phyloP scores from a whole-genome alignment of 1,140 invertebrate species.

The Venturia canescens region DNA sequence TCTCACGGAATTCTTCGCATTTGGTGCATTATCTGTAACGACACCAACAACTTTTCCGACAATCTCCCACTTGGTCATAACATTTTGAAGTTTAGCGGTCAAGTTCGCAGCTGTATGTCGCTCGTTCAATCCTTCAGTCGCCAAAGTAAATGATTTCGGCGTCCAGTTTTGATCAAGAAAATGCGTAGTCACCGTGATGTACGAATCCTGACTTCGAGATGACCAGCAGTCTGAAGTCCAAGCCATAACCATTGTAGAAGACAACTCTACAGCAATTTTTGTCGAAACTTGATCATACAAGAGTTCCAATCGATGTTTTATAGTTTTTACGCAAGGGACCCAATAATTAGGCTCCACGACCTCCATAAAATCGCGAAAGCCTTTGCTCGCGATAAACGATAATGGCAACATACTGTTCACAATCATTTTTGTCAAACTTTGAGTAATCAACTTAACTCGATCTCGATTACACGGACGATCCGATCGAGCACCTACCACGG shows the following conservation, averaged over 20 bases:
- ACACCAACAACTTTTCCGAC: constrained; percentile 24
- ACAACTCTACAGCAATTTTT: constrained; percentile 13
- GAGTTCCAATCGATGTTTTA: constrained; percentile 25
- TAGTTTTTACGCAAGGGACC: constrained; percentile 31
- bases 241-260: not conserved
- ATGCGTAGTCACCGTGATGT: constrained; percentile 33
- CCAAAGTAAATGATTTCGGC: constrained; percentile 28
- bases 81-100: not conserved
- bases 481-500: not conserved
- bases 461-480: constrained; percentile 41
- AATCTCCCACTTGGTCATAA: constrained; percentile 24
- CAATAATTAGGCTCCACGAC: constrained; percentile 26
- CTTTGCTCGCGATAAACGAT: constrained; percentile 11
- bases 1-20: constrained; percentile 32
- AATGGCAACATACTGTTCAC: constrained; percentile 31
- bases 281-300: constrained; percentile 17
- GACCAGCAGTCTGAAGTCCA: constrained; percentile 37
- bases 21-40: constrained; percentile 42
- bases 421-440: constrained; percentile 36
- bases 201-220: constrained; percentile 38
- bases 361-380: constrained; percentile 38
- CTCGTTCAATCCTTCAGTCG: constrained; percentile 38
- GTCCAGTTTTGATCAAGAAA: constrained; percentile 34
- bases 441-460: constrained; percentile 26
- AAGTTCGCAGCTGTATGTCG: constrained; percentile 40